phyloP scores from a whole-genome alignment of 2,113 vertebrate species.

The Pampusana beccarii region DNA sequence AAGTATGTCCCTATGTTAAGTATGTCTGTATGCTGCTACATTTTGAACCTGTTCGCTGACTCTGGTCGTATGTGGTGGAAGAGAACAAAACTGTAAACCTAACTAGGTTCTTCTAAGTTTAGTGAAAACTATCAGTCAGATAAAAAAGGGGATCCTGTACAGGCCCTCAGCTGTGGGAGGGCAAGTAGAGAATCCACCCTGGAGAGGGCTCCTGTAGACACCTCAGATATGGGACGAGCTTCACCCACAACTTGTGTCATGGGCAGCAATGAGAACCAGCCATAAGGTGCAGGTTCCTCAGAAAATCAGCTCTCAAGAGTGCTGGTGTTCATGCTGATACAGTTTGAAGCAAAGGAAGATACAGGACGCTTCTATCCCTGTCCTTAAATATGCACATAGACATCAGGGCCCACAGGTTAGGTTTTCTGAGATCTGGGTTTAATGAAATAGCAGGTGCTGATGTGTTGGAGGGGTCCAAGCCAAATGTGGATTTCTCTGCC shows the following conservation, averaged over 20 bases:
- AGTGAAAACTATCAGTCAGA: background rate
- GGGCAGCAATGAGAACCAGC: background rate
- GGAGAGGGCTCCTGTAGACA: background rate
- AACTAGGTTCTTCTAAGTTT: background rate
- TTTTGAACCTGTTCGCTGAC: background rate
- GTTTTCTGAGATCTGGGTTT: background rate
- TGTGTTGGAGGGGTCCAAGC: background rate
- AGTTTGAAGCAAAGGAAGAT: background rate
- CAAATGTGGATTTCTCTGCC: background rate
- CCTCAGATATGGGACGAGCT: background rate
- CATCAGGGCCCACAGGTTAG: accelerated
- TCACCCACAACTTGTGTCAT: background rate
- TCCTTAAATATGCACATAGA: background rate
- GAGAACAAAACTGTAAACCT: background rate
- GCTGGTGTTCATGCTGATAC: background rate
- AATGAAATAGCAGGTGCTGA: background rate
- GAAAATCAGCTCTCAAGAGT: background rate
- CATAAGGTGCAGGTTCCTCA: background rate
- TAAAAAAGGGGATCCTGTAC: background rate
- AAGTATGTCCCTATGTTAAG: background rate
- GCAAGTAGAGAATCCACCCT: background rate
- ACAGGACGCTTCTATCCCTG: background rate
- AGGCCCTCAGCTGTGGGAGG: background rate
- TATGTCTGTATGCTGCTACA: background rate
- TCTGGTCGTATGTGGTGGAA: background rate